These are phyloP conservation scores for Chamaea fasciata DNA, from an alignment of 2,113 vertebrate genomes.

Conservation along the genomic window DNA sequence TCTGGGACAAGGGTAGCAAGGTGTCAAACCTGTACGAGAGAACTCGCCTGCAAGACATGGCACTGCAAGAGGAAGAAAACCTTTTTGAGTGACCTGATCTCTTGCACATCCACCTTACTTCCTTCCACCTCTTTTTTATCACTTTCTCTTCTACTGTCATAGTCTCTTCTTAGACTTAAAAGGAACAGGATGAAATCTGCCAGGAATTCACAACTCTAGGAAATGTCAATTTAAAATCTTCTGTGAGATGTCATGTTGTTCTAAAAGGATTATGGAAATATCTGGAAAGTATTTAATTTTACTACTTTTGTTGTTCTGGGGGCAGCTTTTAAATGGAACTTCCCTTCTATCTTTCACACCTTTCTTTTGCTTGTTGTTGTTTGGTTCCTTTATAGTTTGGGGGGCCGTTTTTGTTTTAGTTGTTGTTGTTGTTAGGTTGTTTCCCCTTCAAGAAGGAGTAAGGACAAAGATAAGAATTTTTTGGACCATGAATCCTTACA, in stretches of 20 bases:
- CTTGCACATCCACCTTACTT: neutral
- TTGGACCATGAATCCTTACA: neutral
- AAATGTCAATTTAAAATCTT: neutral
- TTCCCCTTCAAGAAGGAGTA: neutral
- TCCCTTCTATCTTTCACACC: neutral
- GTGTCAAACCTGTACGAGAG: conserved; percentile 91
- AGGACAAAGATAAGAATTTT: neutral
- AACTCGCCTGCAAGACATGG: conserved; percentile 90
- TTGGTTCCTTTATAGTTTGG: neutral
- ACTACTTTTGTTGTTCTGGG: neutral
- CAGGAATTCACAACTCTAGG: neutral
- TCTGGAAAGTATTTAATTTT: neutral
- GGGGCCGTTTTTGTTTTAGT: neutral
- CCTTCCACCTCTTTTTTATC: neutral
- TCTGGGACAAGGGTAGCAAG: conserved; percentile 91
- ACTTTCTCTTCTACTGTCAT: neutral
- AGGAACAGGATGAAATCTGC: neutral
- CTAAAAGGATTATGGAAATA: neutral
- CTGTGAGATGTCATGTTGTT: neutral
- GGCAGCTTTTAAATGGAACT: neutral
- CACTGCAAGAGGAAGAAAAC: conserved; percentile 70
- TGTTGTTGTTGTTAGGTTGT: neutral
- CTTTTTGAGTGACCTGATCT: neutral
- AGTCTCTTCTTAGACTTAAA: neutral
- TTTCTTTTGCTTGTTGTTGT: neutral